Percentiles rank a stretch among this genome's conserved stretches.
Evolutionary conservation across 2,888 invertebrate species (phyloP).

Genomic region (Idaea biselata): DNA sequence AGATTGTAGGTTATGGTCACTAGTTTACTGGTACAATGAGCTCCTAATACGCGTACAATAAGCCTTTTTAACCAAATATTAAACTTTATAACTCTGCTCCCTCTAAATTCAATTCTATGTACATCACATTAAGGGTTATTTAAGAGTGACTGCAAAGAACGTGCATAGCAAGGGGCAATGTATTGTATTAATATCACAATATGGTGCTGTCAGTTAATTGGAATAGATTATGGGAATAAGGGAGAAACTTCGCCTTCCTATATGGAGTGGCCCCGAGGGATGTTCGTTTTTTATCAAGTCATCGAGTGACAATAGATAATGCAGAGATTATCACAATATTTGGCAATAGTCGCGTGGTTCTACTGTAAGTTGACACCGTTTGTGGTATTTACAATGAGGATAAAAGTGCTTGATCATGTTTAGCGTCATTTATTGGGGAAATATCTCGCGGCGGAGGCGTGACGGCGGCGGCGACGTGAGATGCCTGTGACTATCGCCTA

Average conservation of each 20-base stretch:
- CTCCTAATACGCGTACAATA: conserved; percentile 55
- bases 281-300: conserved; percentile 76
- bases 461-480: too few relatives aligned
- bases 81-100: conserved; percentile 37
- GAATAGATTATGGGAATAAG: conserved; percentile 81
- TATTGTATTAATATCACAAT: conserved; percentile 79
- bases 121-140: conserved; percentile 25
- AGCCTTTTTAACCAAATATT: conserved; percentile 51
- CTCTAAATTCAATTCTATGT: conserved; percentile 23
- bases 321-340: conserved; percentile 78
- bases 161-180: conserved; percentile 45
- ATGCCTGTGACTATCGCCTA: too few relatives aligned
- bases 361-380: conserved; percentile 58
- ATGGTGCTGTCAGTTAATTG: conserved; percentile 81
- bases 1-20: conserved; percentile 30
- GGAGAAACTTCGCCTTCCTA: conserved; percentile 58
- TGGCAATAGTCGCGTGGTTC: conserved; percentile 64
- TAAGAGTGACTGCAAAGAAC: conserved; percentile 36
- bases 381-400: conserved; percentile 41
- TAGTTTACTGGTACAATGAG: conserved; percentile 44
- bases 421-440: neutral
- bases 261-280: conserved; percentile 66
- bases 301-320: conserved; percentile 68
- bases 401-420: conserved; percentile 47
- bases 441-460: neutral